A percentile compares a stretch with the other conserved stretches of the same genome.
Conservation (phyloP, 2,888 invertebrate species). For the Pterostichus niger region DNA sequence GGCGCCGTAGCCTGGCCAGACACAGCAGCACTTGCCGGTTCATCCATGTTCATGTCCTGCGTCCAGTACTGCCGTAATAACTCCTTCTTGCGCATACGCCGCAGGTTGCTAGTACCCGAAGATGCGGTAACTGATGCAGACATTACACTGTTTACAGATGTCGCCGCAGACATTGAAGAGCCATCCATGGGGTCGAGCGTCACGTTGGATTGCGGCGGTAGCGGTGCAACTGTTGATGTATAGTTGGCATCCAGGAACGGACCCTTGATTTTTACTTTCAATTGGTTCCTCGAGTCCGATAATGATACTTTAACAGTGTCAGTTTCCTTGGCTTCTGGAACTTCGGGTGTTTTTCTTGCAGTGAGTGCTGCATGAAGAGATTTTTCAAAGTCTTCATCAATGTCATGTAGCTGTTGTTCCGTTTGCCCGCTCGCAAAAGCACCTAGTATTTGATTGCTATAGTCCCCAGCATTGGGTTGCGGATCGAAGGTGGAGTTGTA, state of each 20-base stretch:
- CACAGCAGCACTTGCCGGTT: constrained; percentile 81
- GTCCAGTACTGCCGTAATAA: constrained; percentile 91
- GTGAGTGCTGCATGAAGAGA: constrained; percentile 85
- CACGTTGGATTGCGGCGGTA: constrained; percentile 80
- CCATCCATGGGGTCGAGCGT: constrained; percentile 76
- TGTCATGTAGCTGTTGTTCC: constrained; percentile 85
- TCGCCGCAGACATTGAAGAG: constrained; percentile 77
- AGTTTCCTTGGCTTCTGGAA: constrained; percentile 72
- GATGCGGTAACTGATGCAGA: constrained; percentile 72
- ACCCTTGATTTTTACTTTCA: constrained; percentile 95
- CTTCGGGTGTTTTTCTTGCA: constrained; percentile 78
- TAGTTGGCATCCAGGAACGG: constrained; percentile 90
- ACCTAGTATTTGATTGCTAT: constrained; percentile 82
- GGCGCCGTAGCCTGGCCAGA: constrained; percentile 80
- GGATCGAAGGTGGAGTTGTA: constrained; percentile 84
- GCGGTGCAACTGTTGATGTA: constrained; percentile 80
- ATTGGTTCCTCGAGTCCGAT: constrained; percentile 90
- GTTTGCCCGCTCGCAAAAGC: constrained; percentile 85
- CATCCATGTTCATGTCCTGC: constrained; percentile 92
- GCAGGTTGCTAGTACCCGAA: constrained; percentile 86
- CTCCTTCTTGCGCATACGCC: constrained; percentile 95
- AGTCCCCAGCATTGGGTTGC: constrained; percentile 81
- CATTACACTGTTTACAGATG: constrained; percentile 77
- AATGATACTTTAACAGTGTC: constrained; percentile 85
- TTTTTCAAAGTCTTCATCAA: constrained; percentile 89